Evolutionary conservation across 2,797 vertebrate genomes (phyloP), one percentile per base, ranked within the genome.

Genomic region (Xerus rutilus): DNA sequence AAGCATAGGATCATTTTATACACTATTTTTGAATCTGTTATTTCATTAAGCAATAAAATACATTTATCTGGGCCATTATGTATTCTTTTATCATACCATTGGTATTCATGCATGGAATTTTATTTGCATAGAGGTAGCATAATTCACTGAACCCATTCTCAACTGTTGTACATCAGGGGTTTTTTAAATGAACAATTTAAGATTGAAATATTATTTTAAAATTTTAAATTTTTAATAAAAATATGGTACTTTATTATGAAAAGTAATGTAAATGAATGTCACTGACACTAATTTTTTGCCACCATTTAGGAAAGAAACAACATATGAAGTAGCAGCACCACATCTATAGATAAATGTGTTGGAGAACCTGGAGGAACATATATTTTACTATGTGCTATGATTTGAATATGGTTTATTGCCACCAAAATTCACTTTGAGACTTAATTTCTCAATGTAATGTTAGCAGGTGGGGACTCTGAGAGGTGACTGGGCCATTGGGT

Each of bases 181-280:
- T 25, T 76, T 85, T 93, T 92, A 77, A 77, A 94, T 74, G 13
- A 79, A 84, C 57, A 91, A 54, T 35, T 65, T 57, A 49, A 62
- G 11, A 62, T 62, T 32, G 30, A 35, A 30, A 64, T 4, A 28
- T 79, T 52, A 28, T 28, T 70, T 62, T 43, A 25, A 70, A 39
- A 12, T 52, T 86, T 86, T 72, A 15, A 85, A 39, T 39, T 39
- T 39, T 39, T 39, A 39, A 39, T 39, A 70, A 69, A 54, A 39
- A 21, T 5, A 7, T 39, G 8, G 49, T 67, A n/a, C 83, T 95
- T 89, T 89, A 84, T 79, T 84, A 79, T 39, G 25, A 45, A 76
- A 82, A 96, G 70, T 43, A 69, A 32, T n/a, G 43, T 78, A 72
- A 59, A 59, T 25, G 20, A 64, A 45, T 78, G 49, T 35, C 47